Evolutionary conservation across 2,888 invertebrate species (phyloP), one percentile per base, ranked within the genome.

Genomic region (Notodonta dromedarius): DNA sequence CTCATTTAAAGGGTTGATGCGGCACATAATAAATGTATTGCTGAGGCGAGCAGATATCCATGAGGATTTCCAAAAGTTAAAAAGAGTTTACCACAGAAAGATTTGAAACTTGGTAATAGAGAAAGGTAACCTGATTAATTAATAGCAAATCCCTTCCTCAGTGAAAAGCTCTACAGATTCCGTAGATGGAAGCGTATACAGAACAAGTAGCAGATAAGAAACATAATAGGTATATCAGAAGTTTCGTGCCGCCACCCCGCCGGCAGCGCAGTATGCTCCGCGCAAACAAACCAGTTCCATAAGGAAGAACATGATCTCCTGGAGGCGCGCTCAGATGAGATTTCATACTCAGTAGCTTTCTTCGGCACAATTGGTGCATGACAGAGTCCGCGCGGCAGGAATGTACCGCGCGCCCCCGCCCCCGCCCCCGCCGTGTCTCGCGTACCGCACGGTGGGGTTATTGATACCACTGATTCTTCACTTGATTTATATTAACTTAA

Each of bases 301-400:
- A 72, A 76, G 78, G 73, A 83, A 78, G 71, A 84, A 86, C 69
- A 78, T 79, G 80, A 85, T 83, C 83, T 77, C 73, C 80, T 78
- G 79, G 74, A 84, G 73, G 67, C 74, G 74, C 74, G 66, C 69
- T 66, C 60, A 32, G 57, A 57, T 73, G 70, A 79, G 67, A 80
- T 82, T 84, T 83, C 80, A 77, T 72, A 74, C 62, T 57, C 56
- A 48, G 59, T 73, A 80, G 84, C 88, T 89, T 88, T 88, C 87
- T 85, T 85, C 63, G 79, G 67, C 78, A 80, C 84, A 89, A 89
- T 76, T 88, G 83, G 88, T 82, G 88, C 89, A 80, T 87, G 87
- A 87, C 87, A 61, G 71, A 70, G 56, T 67, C 57, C 68, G 70
- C 64, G 62, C 64, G 39, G 67, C 66, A 65, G 63, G 63, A 67